Evolutionary conservation across 30 jellyfish, hydroid and myxozoan genomes (phyloP).

Genomic region (Morbakka virulenta): DNA sequence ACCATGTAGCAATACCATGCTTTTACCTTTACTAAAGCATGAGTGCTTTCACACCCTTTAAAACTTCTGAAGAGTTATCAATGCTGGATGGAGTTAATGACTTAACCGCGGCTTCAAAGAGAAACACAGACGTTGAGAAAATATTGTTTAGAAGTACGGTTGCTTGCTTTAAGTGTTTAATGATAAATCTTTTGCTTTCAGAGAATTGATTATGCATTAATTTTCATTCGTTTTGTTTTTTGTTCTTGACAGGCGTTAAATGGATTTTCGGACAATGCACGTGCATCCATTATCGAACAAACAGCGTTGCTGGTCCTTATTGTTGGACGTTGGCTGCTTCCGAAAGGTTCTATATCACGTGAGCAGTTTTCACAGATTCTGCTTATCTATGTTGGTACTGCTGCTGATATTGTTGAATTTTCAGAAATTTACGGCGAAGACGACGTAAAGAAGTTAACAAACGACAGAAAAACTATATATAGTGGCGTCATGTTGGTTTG

Average conservation of each 20-base stretch:
- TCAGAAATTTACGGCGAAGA: slow-evolving; percentile 82
- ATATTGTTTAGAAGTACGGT: too few species aligned
- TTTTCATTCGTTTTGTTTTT: neutral
- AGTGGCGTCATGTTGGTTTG: slow-evolving; percentile 86
- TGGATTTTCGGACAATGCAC: neutral
- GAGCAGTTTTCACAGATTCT: slow-evolving; percentile 90
- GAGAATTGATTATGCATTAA: neutral
- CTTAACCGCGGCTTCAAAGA: too few species aligned
- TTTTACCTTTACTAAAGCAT: too few species aligned
- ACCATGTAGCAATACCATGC: too few species aligned
- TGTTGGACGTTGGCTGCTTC: slow-evolving; percentile 95
- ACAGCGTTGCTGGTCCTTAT: slow-evolving; percentile 89
- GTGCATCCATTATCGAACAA: slow-evolving; percentile 83
- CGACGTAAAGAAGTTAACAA: slow-evolving; percentile 20
- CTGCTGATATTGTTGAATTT: slow-evolving; percentile 97
- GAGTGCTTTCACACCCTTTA: too few species aligned
- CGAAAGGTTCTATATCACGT: slow-evolving; percentile 93
- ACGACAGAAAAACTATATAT: slow-evolving; percentile 19
- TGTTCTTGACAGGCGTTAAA: slow-evolving; percentile 40
- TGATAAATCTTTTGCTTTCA: too few species aligned
- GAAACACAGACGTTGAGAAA: too few species aligned
- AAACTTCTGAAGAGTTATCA: too few species aligned
- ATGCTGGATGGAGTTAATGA: too few species aligned
- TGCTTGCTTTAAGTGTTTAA: too few species aligned
- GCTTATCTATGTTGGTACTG: slow-evolving; percentile 92